A percentile compares a stretch with the other conserved stretches of the same genome.
Evolutionary conservation across 2,797 vertebrate species (phyloP).

Genomic region (Brachymystax lenok): DNA sequence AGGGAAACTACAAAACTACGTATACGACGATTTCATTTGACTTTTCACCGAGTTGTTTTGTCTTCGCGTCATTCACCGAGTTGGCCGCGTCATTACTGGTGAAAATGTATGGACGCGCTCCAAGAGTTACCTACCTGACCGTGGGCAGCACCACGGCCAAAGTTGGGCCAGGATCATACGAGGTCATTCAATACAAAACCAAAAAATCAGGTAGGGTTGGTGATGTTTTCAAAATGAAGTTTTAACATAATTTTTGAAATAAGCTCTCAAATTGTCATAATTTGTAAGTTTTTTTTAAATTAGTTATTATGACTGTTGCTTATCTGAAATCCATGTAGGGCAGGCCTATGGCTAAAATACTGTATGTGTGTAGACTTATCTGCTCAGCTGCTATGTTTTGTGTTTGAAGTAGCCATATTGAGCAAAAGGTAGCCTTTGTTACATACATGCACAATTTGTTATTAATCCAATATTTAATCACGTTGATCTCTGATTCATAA

Average conservation of each 20-base stretch:
- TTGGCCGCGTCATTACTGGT: not conserved
- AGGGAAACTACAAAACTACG: not conserved
- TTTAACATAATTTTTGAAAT: not conserved
- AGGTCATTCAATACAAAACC: slow-evolving; percentile 25
- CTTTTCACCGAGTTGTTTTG: not conserved
- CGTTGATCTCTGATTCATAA: not conserved
- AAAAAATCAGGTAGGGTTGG: slow-evolving; percentile 47
- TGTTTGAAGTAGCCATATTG: too few relatives aligned
- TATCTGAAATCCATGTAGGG: too few relatives aligned
- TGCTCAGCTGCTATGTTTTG: too few relatives aligned
- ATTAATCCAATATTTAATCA: not conserved
- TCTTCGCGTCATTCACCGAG: not conserved
- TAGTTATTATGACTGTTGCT: too few relatives aligned
- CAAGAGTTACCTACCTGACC: slow-evolving; percentile 48
- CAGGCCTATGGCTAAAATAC: too few relatives aligned
- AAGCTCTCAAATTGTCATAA: not conserved
- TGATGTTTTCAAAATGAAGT: not conserved
- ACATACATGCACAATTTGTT: too few relatives aligned
- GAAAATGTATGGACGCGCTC: slow-evolving; percentile 63
- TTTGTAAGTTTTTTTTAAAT: not conserved
- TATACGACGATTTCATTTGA: not conserved
- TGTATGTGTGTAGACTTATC: too few relatives aligned
- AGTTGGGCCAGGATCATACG: slow-evolving; percentile 68
- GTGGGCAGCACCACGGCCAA: slow-evolving; percentile 31
- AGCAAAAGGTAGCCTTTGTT: too few relatives aligned